A percentile compares a stretch with the other conserved stretches of the same genome.
Evolutionary conservation across 2,797 vertebrate genomes (phyloP).

Genomic region (Enteromius fasciolatus): DNA sequence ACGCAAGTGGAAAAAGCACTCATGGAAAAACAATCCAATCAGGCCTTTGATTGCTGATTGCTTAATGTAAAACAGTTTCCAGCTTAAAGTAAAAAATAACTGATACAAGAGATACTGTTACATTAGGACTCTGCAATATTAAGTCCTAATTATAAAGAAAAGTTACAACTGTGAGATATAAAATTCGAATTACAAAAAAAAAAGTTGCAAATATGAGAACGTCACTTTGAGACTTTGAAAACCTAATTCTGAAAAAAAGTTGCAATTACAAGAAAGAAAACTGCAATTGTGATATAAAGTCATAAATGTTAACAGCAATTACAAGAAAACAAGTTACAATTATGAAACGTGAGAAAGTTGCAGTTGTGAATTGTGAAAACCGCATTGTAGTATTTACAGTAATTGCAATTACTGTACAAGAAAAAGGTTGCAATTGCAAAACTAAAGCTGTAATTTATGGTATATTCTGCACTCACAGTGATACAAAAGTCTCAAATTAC

Average conservation of each 20-base stretch:
- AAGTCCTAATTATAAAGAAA: neutral
- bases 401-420: neutral
- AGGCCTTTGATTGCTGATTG: neutral
- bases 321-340: neutral
- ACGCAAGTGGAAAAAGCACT: constrained; percentile 5
- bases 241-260: neutral
- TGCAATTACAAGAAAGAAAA: neutral
- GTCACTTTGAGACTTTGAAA: neutral
- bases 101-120: neutral
- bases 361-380: neutral
- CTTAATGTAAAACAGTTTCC: neutral
- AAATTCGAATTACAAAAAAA: neutral
- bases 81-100: neutral
- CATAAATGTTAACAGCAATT: neutral
- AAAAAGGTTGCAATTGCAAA: neutral
- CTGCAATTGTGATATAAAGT: neutral
- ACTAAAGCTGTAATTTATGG: neutral
- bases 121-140: neutral
- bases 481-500: neutral
- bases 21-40: neutral
- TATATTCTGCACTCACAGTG: neutral
- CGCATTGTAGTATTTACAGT: neutral
- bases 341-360: neutral
- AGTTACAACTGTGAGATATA: neutral
- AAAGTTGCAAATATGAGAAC: neutral